phyloP scores from a whole-genome alignment of 2,797 vertebrate genomes.

The Myoxocephalus aenaeus region DNA sequence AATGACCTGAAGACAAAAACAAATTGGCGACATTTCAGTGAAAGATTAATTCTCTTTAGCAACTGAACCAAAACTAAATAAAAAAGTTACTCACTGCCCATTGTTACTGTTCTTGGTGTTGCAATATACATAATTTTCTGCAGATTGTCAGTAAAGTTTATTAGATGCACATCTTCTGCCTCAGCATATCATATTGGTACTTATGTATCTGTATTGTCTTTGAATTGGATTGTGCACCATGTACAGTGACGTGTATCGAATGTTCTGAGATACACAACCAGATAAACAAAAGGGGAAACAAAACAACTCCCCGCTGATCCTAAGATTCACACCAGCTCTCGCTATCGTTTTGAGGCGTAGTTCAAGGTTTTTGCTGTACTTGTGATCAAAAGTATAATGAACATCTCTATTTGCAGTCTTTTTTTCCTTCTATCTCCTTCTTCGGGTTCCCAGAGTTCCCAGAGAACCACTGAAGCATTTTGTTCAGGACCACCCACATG shows the following conservation, averaged over 20 bases:
- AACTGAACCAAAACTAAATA: too few species aligned
- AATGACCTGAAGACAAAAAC: too few species aligned
- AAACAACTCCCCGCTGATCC: background rate
- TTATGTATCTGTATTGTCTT: too few species aligned
- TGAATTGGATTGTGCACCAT: too few species aligned
- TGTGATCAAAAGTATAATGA: background rate
- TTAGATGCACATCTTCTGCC: background rate
- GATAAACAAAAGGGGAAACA: too few species aligned
- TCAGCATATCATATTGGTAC: background rate
- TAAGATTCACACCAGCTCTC: background rate
- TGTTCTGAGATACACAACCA: background rate
- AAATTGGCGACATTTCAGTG: too few species aligned
- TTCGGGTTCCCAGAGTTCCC: constrained; percentile 19
- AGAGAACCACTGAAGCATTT: constrained; percentile 28
- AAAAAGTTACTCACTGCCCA: too few species aligned
- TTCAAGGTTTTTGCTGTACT: background rate
- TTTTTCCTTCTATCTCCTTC: constrained; percentile 12
- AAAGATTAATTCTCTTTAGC: too few species aligned
- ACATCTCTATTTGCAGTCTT: background rate
- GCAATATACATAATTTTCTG: too few species aligned
- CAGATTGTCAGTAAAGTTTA: background rate
- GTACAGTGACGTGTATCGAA: background rate
- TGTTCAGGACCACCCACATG: background rate
- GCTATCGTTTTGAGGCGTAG: background rate
- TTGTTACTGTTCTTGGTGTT: too few species aligned